These are phyloP conservation scores for Hemichromis elongatus DNA, from an alignment of 2,113 vertebrate genomes.

Conservation along the genomic window DNA sequence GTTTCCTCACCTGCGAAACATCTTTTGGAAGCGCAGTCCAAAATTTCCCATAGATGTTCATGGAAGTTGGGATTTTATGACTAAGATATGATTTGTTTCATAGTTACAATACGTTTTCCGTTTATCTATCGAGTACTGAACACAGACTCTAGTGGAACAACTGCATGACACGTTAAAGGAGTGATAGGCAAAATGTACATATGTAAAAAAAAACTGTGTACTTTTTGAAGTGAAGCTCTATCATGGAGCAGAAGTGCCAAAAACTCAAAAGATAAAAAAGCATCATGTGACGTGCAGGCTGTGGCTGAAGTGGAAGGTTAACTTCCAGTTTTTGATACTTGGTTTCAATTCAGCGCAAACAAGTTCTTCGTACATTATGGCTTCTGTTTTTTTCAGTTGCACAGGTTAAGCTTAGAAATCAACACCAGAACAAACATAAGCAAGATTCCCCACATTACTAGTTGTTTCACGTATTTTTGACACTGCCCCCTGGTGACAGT, in stretches of 20 bases:
- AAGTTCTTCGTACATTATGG: not conserved
- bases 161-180: not conserved
- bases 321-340: not conserved
- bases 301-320: not conserved
- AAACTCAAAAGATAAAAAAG: rapidly evolving
- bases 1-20: not conserved
- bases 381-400: not conserved
- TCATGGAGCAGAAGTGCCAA: not conserved
- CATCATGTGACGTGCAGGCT: not conserved
- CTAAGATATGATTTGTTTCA: not conserved
- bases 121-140: not conserved
- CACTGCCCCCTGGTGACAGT: not conserved
- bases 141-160: not conserved
- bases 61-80: not conserved
- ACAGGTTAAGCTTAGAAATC: not conserved
- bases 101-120: not conserved
- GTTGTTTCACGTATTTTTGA: not conserved
- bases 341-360: not conserved
- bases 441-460: not conserved
- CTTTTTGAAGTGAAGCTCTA: not conserved
- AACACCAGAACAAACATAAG: not conserved
- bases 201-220: not conserved
- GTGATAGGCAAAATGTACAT: not conserved
- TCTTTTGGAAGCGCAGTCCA: rapidly evolving
- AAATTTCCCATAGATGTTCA: not conserved